phyloP scores from a whole-genome alignment of 2,797 vertebrate genomes.

The Sylvia borin region DNA sequence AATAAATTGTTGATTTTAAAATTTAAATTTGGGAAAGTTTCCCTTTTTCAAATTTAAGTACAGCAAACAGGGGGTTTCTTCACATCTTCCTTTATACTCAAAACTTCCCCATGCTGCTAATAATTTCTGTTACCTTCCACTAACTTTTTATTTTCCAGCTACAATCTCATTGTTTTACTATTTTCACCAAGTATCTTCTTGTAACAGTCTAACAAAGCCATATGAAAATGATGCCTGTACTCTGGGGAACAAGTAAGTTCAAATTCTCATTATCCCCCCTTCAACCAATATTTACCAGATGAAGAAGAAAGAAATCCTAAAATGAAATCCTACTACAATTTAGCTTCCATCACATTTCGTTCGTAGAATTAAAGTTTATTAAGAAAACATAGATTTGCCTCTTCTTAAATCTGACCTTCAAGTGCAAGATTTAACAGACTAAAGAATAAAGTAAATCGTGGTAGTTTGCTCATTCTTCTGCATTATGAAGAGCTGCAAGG shows the following conservation, averaged over 20 bases:
- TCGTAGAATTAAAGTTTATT: conserved; percentile 57
- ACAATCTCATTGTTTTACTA: not conserved
- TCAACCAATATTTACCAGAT: conserved; percentile 49
- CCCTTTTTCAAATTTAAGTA: not conserved
- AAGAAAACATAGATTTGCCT: conserved; percentile 27
- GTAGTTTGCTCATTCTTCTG: conserved; percentile 11
- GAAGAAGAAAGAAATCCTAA: conserved; percentile 31
- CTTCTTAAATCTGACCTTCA: conserved; percentile 68
- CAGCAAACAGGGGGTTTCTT: not conserved
- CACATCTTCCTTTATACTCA: not conserved
- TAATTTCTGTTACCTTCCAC: not conserved
- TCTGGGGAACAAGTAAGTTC: conserved; percentile 12
- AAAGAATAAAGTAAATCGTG: conserved; percentile 20
- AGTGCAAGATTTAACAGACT: conserved; percentile 55
- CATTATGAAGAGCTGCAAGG: not conserved
- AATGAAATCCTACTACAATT: conserved; percentile 34
- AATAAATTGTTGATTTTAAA: not conserved
- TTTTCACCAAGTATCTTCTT: not conserved
- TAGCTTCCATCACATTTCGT: conserved; percentile 13
- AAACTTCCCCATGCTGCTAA: not conserved
- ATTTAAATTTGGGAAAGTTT: not conserved
- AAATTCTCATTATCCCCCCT: conserved; percentile 34
- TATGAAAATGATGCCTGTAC: not conserved
- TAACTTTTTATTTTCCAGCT: conserved; percentile 1
- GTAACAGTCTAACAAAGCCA: conserved; percentile 38